Evolutionary conservation across 1,140 invertebrate genomes (phyloP).

Genomic region (Leptonema lineaticorne): DNA sequence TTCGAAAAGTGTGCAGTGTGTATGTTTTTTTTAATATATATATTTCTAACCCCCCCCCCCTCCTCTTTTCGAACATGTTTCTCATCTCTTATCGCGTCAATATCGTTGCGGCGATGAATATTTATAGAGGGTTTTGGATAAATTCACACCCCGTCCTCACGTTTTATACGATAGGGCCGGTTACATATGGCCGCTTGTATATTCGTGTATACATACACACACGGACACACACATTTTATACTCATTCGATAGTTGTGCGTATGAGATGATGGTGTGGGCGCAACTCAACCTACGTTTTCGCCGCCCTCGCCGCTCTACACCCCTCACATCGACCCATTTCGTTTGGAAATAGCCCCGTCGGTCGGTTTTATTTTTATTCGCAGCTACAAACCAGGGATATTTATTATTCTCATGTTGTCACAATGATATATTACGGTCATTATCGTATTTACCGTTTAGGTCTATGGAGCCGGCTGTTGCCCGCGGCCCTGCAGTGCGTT

Average conservation of each 20-base stretch:
- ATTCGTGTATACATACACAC: not conserved
- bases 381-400: constrained; percentile 24
- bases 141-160: constrained; percentile 11
- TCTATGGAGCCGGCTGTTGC: constrained; percentile 21
- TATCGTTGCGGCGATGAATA: constrained; percentile 1
- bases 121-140: constrained; percentile 18
- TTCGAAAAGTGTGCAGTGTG: no score
- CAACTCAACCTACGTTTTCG: no score
- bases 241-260: not conserved
- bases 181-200: not conserved
- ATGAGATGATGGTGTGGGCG: constrained; percentile 13
- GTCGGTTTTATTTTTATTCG: constrained; percentile 28
- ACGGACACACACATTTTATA: not conserved
- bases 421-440: constrained; percentile 41
- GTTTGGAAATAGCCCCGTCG: no score
- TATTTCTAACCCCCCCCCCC: no score
- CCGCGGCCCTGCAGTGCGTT: not conserved
- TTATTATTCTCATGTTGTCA: constrained; percentile 40
- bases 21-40: no score
- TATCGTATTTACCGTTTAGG: constrained; percentile 38
- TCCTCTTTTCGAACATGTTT: no score
- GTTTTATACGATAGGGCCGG: no score
- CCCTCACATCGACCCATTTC: no score
- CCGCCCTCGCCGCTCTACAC: not conserved
- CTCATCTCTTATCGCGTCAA: constrained; percentile 6